Conservation (phyloP, 2,888 invertebrate species). For the Tachina lurida region DNA sequence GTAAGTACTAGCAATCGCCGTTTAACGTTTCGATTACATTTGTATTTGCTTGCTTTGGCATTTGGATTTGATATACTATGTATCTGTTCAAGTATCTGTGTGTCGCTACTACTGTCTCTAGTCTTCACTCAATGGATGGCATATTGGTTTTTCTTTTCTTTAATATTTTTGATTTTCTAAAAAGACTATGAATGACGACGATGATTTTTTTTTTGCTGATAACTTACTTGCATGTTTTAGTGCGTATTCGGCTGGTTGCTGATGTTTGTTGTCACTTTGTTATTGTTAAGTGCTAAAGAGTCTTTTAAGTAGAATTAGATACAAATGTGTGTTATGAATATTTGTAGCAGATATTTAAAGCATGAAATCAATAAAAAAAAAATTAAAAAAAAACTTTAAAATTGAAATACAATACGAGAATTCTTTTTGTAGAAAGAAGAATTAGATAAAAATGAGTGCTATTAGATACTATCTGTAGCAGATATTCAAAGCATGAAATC, state of each 20-base stretch:
- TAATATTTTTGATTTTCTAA: constrained; percentile 39
- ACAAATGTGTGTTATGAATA: background rate
- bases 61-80: constrained; percentile 7
- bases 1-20: constrained; percentile 33
- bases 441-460: background rate
- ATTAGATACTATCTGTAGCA: background rate
- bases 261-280: constrained; percentile 62
- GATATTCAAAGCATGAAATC: constrained; percentile 18
- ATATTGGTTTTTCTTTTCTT: constrained; percentile 47
- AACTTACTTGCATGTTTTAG: constrained; percentile 60
- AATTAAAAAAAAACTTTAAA: background rate
- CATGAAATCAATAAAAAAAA: background rate
- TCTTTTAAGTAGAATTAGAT: background rate
- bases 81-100: constrained; percentile 30
- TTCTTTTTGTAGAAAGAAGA: background rate
- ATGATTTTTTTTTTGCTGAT: constrained; percentile 51
- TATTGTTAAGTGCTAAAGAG: constrained; percentile 56
- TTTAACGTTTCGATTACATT: constrained; percentile 44
- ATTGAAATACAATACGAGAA: too few relatives aligned
- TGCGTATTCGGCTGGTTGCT: constrained; percentile 43
- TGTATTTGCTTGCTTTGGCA: constrained; percentile 37
- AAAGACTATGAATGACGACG: constrained; percentile 14
- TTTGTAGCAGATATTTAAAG: constrained; percentile 22
- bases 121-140: constrained; percentile 57
- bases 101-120: constrained; percentile 40